A percentile compares a stretch with the other conserved stretches of the same genome.
Conservation (phyloP, 92 coral and sea anemone genomes). For the Plumapathes pennacea region DNA sequence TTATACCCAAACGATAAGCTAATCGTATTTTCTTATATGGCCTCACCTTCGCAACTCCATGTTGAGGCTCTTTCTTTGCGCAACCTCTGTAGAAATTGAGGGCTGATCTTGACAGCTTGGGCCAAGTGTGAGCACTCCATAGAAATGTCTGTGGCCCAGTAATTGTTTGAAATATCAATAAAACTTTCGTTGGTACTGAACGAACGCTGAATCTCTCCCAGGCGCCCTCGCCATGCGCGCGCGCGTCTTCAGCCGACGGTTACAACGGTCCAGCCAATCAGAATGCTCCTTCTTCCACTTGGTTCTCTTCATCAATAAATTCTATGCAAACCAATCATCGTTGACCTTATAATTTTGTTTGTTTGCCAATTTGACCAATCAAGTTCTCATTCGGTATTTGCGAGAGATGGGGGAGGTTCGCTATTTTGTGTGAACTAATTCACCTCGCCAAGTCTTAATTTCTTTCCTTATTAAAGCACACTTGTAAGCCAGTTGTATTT, state of each 20-base stretch:
- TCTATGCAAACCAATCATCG: too few species aligned
- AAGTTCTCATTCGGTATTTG: too few species aligned
- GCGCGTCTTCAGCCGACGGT: conserved; percentile 67
- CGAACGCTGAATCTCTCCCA: conserved; percentile 36
- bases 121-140: conserved; percentile 98
- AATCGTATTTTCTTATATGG: conserved; percentile 4
- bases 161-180: conserved; percentile 31
- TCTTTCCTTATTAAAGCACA: too few species aligned
- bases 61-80: conserved; percentile 71
- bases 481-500: too few species aligned
- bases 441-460: too few species aligned
- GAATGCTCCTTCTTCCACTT: conserved; percentile 9
- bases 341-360: too few species aligned
- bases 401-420: too few species aligned
- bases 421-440: too few species aligned
- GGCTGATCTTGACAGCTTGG: conserved; percentile 80
- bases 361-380: too few species aligned
- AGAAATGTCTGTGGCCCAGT: conserved; percentile 23
- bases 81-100: conserved; percentile 79
- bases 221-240: conserved; percentile 72
- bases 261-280: conserved; percentile 77
- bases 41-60: conserved; percentile 92
- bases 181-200: conserved; percentile 46
- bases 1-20: neutral
- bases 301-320: too few species aligned